Percentiles rank a stretch among this genome's conserved stretches.
Conservation (phyloP, 2,797 vertebrate species). For the Phataginus tetradactyla region DNA sequence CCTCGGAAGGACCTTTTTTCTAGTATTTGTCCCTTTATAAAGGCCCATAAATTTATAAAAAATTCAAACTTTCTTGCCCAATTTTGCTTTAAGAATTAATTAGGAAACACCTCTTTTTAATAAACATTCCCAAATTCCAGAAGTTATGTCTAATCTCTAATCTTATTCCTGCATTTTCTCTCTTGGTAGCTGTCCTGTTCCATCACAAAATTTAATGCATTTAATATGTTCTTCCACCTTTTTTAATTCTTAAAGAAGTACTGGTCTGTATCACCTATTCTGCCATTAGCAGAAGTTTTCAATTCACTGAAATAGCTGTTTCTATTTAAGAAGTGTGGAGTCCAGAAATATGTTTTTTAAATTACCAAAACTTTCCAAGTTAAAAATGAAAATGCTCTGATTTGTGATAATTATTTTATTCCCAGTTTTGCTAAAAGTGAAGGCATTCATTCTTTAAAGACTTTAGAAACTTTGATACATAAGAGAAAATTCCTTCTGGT, state of each 20-base stretch:
- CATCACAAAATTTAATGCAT: conserved; percentile 8
- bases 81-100: conserved; percentile 20
- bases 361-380: not conserved
- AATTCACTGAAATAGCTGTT: not conserved
- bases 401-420: not conserved
- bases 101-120: not conserved
- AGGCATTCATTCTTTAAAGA: not conserved
- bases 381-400: not conserved
- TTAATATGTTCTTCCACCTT: not conserved
- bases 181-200: not conserved
- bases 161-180: not conserved
- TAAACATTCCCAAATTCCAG: not conserved
- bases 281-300: not conserved
- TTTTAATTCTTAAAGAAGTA: conserved; percentile 8
- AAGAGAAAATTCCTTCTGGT: not conserved
- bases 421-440: not conserved
- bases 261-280: not conserved
- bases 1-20: not conserved
- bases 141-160: not conserved
- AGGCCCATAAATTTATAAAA: not conserved
- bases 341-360: not conserved
- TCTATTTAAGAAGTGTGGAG: not conserved
- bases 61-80: not conserved
- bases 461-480: not conserved
- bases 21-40: not conserved